Evolutionary conservation across 2,797 vertebrate species (phyloP).

Genomic region (Pogonophryne albipinna): DNA sequence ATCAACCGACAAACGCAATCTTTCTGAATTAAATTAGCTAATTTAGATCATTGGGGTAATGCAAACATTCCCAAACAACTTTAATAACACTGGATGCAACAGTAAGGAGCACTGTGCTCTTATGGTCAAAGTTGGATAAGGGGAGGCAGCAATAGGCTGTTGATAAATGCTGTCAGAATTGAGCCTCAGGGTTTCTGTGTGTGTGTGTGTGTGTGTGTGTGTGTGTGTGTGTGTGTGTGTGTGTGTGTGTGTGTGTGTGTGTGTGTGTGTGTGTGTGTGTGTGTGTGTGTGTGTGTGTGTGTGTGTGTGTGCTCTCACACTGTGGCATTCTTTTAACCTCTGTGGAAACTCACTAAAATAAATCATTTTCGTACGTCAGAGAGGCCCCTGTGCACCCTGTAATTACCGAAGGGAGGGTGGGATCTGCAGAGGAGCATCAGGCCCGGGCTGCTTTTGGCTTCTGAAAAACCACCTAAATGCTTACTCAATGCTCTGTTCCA

Average conservation of each 20-base stretch:
- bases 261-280: slow-evolving; percentile 44
- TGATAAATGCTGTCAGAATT: slow-evolving; percentile 79
- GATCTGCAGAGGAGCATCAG: slow-evolving; percentile 77
- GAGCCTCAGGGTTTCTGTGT: slow-evolving; percentile 60
- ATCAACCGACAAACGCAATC: neutral
- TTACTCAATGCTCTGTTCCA: slow-evolving; percentile 72
- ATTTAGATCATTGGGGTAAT: slow-evolving; percentile 11
- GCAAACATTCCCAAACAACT: slow-evolving; percentile 17
- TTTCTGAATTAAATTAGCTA: neutral
- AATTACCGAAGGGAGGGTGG: slow-evolving; percentile 83
- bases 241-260: slow-evolving; percentile 42
- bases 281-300: slow-evolving; percentile 42
- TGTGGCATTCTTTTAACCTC: slow-evolving; percentile 88
- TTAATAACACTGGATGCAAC: slow-evolving; percentile 33
- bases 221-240: slow-evolving; percentile 44
- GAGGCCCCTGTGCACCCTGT: slow-evolving; percentile 86
- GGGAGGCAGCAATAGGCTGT: slow-evolving; percentile 59
- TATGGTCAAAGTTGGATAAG: slow-evolving; percentile 48
- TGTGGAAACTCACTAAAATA: slow-evolving; percentile 90
- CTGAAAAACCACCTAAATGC: slow-evolving; percentile 79
- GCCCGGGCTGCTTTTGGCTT: slow-evolving; percentile 72
- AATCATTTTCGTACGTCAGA: slow-evolving; percentile 88
- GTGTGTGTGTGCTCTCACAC: slow-evolving; percentile 60
- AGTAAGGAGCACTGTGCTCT: slow-evolving; percentile 54
- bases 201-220: slow-evolving; percentile 6